Evolutionary conservation across 37 sponge, comb jelly and placozoan species (phyloP).

Genomic region (Bolinopsis microptera): DNA sequence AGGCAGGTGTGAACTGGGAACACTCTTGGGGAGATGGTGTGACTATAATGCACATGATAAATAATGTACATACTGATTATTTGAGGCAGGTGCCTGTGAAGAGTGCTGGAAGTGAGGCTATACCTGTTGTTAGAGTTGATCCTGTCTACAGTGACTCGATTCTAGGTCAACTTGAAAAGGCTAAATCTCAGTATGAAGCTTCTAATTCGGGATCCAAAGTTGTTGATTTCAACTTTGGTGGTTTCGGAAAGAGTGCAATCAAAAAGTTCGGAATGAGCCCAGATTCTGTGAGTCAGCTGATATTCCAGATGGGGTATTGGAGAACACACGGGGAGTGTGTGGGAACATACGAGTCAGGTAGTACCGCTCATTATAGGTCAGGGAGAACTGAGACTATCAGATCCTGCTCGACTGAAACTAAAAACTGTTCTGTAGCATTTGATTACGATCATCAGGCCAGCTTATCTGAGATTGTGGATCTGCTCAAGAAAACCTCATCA

Average conservation of each 20-base stretch:
- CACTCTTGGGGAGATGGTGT: constrained; percentile 99
- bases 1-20: constrained; percentile 91
- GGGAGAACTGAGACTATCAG: constrained; percentile 97
- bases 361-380: constrained; percentile 92
- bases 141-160: constrained; percentile 70
- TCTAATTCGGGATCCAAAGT: constrained; percentile 59
- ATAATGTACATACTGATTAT: constrained; percentile 76
- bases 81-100: background rate
- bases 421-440: constrained; percentile 76
- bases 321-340: constrained; percentile 73
- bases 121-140: constrained; percentile 63
- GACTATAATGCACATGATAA: constrained; percentile 82
- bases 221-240: constrained; percentile 67
- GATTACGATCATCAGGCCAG: constrained; percentile 67
- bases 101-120: background rate
- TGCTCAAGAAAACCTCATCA: constrained; percentile 68
- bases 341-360: constrained; percentile 92
- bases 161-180: constrained; percentile 69
- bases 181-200: constrained; percentile 68
- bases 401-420: constrained; percentile 78
- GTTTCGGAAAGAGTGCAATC: constrained; percentile 75
- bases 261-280: constrained; percentile 79
- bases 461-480: constrained; percentile 67
- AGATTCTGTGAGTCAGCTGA: constrained; percentile 85
- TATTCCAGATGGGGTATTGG: constrained; percentile 89